Evolutionary conservation across 2,888 invertebrate species (phyloP).

Genomic region (Meliscaeva auricollis): DNA sequence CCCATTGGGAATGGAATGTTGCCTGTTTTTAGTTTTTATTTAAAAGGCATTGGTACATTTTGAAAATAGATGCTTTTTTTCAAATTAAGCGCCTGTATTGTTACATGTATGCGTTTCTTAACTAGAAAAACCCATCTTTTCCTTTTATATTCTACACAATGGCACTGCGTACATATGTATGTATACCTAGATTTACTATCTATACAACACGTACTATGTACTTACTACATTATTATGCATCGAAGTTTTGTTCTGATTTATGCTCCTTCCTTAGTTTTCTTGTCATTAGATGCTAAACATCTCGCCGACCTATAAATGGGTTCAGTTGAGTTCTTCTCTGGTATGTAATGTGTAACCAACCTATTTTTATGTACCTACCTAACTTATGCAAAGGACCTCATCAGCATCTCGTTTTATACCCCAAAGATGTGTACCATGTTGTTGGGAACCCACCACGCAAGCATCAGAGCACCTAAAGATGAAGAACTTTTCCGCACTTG

Average conservation of each 20-base stretch:
- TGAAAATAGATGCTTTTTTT: no score
- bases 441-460: constrained; percentile 30
- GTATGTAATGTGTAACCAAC: background rate
- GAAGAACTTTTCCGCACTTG: constrained; percentile 50
- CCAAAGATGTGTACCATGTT: constrained; percentile 57
- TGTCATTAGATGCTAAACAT: constrained; percentile 62
- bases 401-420: constrained; percentile 41
- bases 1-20: no score
- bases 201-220: no score
- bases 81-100: no score
- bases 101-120: no score
- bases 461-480: constrained; percentile 17
- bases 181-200: no score
- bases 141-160: no score
- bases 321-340: constrained; percentile 39
- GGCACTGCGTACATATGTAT: no score
- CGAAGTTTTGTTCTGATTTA: constrained; percentile 66
- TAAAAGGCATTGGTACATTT: no score
- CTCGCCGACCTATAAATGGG: constrained; percentile 29
- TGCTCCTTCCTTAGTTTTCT: constrained; percentile 62
- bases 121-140: no score
- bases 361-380: constrained; percentile 4
- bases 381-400: constrained; percentile 46
- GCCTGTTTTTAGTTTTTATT: no score
- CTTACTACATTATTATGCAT: constrained; percentile 28